Percentiles rank a stretch among this genome's conserved stretches.
These are phyloP conservation scores for Forbesichthys agassizii DNA, from an alignment of 2,113 vertebrate species.

Conservation along the genomic window DNA sequence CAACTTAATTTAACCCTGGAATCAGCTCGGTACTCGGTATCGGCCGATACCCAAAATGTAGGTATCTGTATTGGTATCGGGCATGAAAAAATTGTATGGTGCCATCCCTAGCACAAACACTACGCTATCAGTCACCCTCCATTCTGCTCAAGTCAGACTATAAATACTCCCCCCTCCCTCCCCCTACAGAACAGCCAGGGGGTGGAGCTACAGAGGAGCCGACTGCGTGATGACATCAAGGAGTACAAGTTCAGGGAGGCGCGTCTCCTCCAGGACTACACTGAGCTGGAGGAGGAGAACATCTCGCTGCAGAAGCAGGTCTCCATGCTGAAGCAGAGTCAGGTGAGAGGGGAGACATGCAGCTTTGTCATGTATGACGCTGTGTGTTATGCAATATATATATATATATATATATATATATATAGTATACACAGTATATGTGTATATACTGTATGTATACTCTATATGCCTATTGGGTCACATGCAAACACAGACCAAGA, in stretches of 20 bases:
- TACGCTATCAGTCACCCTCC: no score
- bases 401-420: background rate
- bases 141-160: no score
- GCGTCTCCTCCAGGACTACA: slow-evolving; percentile 95
- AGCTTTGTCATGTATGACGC: background rate
- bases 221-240: slow-evolving; percentile 94
- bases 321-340: slow-evolving; percentile 91
- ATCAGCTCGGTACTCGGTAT: no score
- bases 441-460: no score
- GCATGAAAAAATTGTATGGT: no score
- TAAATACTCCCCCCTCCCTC: background rate
- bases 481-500: no score
- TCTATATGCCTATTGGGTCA: no score
- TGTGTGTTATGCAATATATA: no score
- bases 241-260: slow-evolving; percentile 96
- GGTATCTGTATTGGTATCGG: no score
- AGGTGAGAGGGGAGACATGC: slow-evolving; percentile 74
- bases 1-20: no score
- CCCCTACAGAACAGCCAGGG: slow-evolving; percentile 85
- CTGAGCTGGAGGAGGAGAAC: slow-evolving; percentile 97
- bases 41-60: no score
- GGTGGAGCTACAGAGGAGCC: slow-evolving; percentile 88
- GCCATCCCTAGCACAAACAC: background rate
- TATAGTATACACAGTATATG: background rate
- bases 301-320: slow-evolving; percentile 99